Evolutionary conservation across 2,113 vertebrate species (phyloP).

Genomic region (Marcusenius ussheri): DNA sequence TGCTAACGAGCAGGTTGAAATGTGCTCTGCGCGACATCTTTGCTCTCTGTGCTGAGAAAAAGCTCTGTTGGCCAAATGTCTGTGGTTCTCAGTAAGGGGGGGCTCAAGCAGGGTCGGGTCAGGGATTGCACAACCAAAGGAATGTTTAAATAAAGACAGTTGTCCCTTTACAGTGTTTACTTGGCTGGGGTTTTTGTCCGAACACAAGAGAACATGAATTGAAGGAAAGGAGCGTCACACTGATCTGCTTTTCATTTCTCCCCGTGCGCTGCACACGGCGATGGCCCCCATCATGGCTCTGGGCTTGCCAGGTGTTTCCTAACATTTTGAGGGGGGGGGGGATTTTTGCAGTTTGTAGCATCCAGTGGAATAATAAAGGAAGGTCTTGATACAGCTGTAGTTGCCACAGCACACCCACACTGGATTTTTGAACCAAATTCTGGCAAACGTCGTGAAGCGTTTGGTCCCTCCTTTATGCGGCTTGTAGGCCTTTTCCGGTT

Average conservation of each 20-base stretch:
- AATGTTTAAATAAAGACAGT: conserved; percentile 6
- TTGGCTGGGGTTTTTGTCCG: not conserved
- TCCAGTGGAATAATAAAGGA: no score
- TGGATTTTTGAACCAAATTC: not conserved
- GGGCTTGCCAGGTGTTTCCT: conserved; percentile 5
- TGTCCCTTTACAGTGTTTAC: not conserved
- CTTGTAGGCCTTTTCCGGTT: not conserved
- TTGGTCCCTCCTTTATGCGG: not conserved
- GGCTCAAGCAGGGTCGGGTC: not conserved
- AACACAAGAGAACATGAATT: not conserved
- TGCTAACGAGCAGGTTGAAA: not conserved
- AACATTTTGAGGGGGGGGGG: not conserved
- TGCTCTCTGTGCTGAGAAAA: not conserved
- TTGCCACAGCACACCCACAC: not conserved
- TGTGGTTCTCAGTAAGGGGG: not conserved
- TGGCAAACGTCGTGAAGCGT: not conserved
- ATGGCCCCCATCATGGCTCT: not conserved
- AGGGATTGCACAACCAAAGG: conserved; percentile 9
- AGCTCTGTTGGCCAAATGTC: not conserved
- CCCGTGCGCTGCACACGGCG: no score
- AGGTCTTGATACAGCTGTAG: no score
- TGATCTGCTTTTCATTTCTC: not conserved
- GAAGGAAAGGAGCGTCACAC: not conserved
- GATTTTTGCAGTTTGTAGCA: not conserved
- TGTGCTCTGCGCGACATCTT: not conserved